A percentile compares a stretch with the other conserved stretches of the same genome.
Evolutionary conservation across 2,888 invertebrate genomes (phyloP).

Genomic region (Andrena camellia): DNA sequence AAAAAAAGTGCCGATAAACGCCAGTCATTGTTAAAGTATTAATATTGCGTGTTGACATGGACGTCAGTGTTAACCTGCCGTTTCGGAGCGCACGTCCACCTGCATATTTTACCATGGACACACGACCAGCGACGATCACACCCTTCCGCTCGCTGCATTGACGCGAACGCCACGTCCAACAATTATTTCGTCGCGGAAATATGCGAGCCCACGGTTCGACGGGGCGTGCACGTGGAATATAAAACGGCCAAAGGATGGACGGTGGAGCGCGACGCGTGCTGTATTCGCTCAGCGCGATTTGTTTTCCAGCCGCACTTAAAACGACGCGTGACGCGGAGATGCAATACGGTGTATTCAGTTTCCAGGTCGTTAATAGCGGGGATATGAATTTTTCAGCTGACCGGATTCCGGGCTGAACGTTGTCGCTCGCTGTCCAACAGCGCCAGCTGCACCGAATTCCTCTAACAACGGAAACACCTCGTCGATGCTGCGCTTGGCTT

Average conservation of each 20-base stretch:
- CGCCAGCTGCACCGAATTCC: constrained; percentile 24
- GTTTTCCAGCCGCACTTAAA: constrained; percentile 35
- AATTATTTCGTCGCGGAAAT: constrained; percentile 26
- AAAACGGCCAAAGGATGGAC: not conserved
- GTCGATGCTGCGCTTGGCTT: constrained; percentile 17
- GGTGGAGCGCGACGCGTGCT: not conserved
- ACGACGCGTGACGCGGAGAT: constrained; percentile 30
- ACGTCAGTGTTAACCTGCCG: constrained; percentile 41
- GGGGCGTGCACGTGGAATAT: constrained; percentile 17
- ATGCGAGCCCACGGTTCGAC: not conserved
- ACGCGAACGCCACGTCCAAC: not conserved
- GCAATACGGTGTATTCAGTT: constrained; percentile 52
- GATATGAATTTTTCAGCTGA: constrained; percentile 61
- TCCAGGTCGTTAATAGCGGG: constrained; percentile 61
- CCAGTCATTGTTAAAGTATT: constrained; percentile 61
- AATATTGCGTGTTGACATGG: constrained; percentile 52
- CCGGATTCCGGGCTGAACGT: constrained; percentile 42
- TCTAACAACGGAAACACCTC: constrained; percentile 13
- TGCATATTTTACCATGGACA: constrained; percentile 1
- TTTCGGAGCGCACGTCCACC: constrained; percentile 14
- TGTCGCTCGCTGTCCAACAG: constrained; percentile 10
- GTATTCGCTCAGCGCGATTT: not conserved
- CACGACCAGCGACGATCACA: not conserved
- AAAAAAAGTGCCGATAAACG: constrained; percentile 48
- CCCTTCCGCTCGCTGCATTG: not conserved